Percentiles rank a stretch among this genome's conserved stretches.
These are phyloP conservation scores for Microcaecilia unicolor DNA, from an alignment of 2,797 vertebrate genomes.

Conservation along the genomic window DNA sequence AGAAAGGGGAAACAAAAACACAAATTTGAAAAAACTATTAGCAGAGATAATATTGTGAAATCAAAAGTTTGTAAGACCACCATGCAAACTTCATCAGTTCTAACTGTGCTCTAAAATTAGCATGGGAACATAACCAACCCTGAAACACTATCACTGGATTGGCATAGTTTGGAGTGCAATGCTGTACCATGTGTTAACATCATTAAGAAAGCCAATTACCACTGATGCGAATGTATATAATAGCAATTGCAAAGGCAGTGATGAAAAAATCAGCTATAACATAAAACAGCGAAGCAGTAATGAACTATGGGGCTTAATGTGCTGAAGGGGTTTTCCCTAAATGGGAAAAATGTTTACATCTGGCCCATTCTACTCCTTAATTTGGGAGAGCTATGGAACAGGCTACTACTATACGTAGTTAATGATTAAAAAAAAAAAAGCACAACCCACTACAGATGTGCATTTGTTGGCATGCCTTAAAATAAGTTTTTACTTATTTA, in stretches of 20 bases:
- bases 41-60: conserved; percentile 19
- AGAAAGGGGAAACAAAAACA: conserved; percentile 24
- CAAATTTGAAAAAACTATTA: conserved; percentile 11
- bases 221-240: background rate
- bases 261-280: background rate
- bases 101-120: conserved; percentile 70
- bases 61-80: conserved; percentile 33
- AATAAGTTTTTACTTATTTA: no score
- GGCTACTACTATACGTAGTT: no score
- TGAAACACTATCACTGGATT: conserved; percentile 55
- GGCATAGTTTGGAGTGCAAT: conserved; percentile 53
- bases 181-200: conserved; percentile 42
- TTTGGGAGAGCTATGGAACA: no score
- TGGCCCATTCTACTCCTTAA: no score
- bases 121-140: conserved; percentile 50
- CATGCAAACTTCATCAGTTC: conserved; percentile 16
- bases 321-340: no score
- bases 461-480: no score
- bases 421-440: no score
- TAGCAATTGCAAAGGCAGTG: background rate
- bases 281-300: no score
- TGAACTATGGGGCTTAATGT: no score
- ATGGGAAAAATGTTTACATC: no score
- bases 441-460: no score
- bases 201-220: conserved; percentile 21